Evolutionary conservation across 2,113 vertebrate species (phyloP).

Genomic region (Strigops habroptila): DNA sequence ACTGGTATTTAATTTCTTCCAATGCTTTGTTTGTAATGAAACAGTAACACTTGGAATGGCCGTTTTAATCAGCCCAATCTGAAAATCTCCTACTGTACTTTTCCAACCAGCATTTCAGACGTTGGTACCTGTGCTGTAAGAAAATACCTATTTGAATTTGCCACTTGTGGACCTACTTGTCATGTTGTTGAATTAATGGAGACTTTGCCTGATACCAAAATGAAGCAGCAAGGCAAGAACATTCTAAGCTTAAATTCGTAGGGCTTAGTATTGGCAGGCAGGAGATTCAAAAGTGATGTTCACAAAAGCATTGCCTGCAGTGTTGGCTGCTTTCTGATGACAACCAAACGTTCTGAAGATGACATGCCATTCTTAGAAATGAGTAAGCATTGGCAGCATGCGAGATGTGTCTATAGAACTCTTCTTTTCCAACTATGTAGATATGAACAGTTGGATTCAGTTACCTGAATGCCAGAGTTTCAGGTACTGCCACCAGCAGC

Average conservation of each 20-base stretch:
- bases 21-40: slow-evolving; percentile 69
- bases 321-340: background rate
- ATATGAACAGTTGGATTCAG: rapidly evolving
- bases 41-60: slow-evolving; percentile 38
- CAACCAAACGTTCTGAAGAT: background rate
- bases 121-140: background rate
- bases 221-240: background rate
- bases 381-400: rapidly evolving
- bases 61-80: slow-evolving; percentile 1
- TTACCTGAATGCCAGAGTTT: background rate
- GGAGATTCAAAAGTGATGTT: background rate
- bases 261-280: background rate
- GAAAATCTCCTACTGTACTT: slow-evolving; percentile 1
- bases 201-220: background rate
- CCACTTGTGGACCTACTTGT: background rate
- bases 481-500: background rate
- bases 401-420: no score
- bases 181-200: background rate
- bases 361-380: background rate
- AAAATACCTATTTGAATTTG: background rate
- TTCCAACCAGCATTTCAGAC: background rate
- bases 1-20: slow-evolving; percentile 44
- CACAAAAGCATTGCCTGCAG: background rate
- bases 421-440: rapidly evolving
- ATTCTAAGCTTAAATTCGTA: background rate